Base-by-base conservation (phyloP, 2,888 invertebrate genomes). In the Apodemia mormo region DNA sequence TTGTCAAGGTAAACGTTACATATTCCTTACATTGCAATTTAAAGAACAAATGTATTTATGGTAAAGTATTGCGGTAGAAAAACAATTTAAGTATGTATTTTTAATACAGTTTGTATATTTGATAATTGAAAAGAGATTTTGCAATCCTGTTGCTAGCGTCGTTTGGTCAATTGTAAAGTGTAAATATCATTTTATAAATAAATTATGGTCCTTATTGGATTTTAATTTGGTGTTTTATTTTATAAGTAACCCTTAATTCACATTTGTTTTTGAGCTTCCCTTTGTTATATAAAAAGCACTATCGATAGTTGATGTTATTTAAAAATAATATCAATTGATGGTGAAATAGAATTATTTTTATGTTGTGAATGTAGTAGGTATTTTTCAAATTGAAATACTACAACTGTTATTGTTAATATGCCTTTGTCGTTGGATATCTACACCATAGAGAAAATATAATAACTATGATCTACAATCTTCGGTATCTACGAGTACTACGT, bases 171-270 rank as follows among this genome's bases (percentile, higher is more conserved):
- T 89, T 92, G 92, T 92, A 92, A 89, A 92, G 88, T 92, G 92
- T 92, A 92, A 85, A 91, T 90, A 92, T 86, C 80, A 86, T 88
- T 91, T 91, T 90, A 78, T 87, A 85, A 92, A 91, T 92, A 91
- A 92, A 92, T 90, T 86, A 90, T 89, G 82, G 85, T 92, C 92
- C 92, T 88, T 91, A 83, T 92, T 92, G 92, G 92, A 89, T 89
- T 88, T 87, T 84, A 74, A 85, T 79, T 73, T 68, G 68, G 78
- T 79, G 83, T 89, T 87, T 90, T 82, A 85, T 86, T 85, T 30
- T 43, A 66, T 40, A 22, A 65, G n/a, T n/a, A 10, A 40, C 30
- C 45, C 9, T n/a, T 33, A 64, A 10, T 68, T 64, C 45, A 12
- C 12, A 3, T 45, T 45, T 45, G 12, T 2, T 45, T 12, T 12